phyloP scores from a whole-genome alignment of 2,888 invertebrate genomes.

The Phorcus lineatus region DNA sequence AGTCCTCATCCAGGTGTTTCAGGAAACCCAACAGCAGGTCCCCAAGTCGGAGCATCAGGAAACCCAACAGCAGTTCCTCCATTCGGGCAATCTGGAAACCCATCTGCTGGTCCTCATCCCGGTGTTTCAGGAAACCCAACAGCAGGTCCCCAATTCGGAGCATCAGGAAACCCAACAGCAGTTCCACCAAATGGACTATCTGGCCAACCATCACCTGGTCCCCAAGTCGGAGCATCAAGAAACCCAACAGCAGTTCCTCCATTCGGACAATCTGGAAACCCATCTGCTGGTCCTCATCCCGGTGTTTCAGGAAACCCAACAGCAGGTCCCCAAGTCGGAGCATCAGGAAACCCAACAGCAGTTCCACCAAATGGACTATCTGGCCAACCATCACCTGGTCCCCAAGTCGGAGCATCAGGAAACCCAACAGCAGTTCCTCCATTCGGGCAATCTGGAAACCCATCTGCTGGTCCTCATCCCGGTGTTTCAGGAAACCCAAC shows the following conservation, averaged over 20 bases:
- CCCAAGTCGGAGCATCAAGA: background rate
- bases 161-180: background rate
- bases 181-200: background rate
- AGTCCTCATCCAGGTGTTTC: background rate
- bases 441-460: background rate
- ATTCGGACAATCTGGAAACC: background rate
- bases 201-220: slow-evolving; percentile 16
- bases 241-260: slow-evolving; percentile 21
- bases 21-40: background rate
- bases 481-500: background rate
- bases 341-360: background rate
- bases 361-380: slow-evolving; percentile 29
- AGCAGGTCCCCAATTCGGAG: slow-evolving; percentile 32
- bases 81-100: background rate
- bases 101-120: background rate
- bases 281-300: slow-evolving; percentile 25
- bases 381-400: background rate
- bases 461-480: background rate
- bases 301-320: slow-evolving; percentile 20
- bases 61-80: background rate
- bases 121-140: slow-evolving; percentile 17
- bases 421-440: background rate
- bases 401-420: background rate
- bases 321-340: background rate
- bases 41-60: background rate